Evolutionary conservation across 2,113 vertebrate genomes (phyloP).

Genomic region (Gnathonemus longibarbis): DNA sequence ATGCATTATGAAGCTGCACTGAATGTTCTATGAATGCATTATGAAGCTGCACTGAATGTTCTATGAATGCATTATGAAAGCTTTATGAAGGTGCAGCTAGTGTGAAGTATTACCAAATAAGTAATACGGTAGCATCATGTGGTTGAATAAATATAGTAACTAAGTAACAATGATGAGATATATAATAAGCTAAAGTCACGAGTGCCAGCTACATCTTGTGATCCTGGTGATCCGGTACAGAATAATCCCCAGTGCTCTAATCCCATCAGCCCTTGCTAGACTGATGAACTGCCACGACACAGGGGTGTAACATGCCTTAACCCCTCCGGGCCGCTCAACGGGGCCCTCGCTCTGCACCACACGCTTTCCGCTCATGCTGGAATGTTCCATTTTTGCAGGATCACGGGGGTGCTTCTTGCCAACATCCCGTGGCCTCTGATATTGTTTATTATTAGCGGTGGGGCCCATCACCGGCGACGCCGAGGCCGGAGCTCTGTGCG

Average conservation of each 20-base stretch:
- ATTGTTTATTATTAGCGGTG: neutral
- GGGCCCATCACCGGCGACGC: neutral
- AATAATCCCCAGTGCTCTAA: neutral
- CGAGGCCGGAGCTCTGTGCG: neutral
- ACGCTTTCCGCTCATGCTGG: neutral
- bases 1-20: too few relatives aligned
- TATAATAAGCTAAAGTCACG: neutral
- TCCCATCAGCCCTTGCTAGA: neutral
- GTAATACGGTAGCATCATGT: neutral
- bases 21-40: too few relatives aligned
- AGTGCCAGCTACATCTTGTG: neutral
- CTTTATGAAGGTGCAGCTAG: neutral
- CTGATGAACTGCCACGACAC: neutral
- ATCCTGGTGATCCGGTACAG: neutral
- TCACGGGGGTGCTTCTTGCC: neutral
- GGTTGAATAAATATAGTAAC: neutral
- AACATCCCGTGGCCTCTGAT: neutral
- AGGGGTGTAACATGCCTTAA: neutral
- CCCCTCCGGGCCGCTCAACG: neutral
- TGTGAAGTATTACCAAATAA: neutral
- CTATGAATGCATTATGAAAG: neutral
- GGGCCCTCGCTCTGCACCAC: neutral
- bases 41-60: neutral
- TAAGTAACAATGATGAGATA: neutral
- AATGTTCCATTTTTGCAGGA: neutral